Evolutionary conservation across 2,113 vertebrate species (phyloP).

Genomic region (Ptilonorhynchus violaceus): DNA sequence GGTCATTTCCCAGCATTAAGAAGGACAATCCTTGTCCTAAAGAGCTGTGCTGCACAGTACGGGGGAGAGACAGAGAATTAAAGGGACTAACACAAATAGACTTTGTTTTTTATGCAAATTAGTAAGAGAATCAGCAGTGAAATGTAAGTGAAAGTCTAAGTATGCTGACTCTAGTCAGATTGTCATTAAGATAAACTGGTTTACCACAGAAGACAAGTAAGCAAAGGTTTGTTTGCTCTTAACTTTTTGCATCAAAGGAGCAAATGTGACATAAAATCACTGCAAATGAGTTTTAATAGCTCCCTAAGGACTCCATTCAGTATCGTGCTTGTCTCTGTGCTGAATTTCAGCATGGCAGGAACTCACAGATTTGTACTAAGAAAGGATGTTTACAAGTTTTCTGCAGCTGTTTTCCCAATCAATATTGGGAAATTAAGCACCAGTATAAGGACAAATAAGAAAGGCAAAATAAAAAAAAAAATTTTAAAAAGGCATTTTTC

Average conservation of each 20-base stretch:
- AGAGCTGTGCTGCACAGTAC: neutral
- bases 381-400: neutral
- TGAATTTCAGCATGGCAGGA: neutral
- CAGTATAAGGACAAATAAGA: neutral
- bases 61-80: neutral
- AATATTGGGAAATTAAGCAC: neutral
- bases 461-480: neutral
- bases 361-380: neutral
- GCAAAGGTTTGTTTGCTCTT: neutral
- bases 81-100: neutral
- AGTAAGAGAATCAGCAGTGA: neutral
- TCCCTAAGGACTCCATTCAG: neutral
- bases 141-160: neutral
- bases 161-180: neutral
- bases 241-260: neutral
- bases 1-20: neutral
- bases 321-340: neutral
- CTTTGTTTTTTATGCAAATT: neutral
- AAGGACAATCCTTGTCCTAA: neutral
- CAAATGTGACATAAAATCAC: neutral
- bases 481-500: neutral
- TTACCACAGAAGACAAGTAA: neutral
- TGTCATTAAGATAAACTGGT: neutral
- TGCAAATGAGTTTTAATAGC: neutral
- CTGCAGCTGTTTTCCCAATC: neutral